A percentile compares a stretch with the other conserved stretches of the same genome.
phyloP scores from a whole-genome alignment of 2,797 vertebrate species.

The Pangasius macronema region DNA sequence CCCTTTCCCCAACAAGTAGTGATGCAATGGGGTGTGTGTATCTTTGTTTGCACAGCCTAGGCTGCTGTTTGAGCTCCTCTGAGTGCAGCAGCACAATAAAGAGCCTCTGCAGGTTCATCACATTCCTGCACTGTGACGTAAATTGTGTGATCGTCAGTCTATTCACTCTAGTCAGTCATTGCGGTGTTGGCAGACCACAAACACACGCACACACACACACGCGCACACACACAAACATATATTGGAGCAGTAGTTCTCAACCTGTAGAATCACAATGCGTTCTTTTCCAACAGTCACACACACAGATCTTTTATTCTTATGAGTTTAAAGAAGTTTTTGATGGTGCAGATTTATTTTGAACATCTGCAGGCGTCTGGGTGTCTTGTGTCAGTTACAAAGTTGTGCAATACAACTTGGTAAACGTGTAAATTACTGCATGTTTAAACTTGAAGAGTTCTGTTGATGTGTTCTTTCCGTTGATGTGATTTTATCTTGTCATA shows the following conservation, averaged over 20 bases:
- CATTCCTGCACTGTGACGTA: slow-evolving; percentile 73
- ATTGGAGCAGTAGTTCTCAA: background rate
- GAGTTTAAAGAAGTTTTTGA: background rate
- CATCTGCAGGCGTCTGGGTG: background rate
- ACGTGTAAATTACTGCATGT: background rate
- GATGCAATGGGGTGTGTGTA: background rate
- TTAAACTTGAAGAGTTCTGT: background rate
- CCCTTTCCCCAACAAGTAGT: background rate
- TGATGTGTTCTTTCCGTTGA: background rate
- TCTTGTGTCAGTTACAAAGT: background rate
- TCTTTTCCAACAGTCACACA: background rate
- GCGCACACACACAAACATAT: background rate
- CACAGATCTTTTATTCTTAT: background rate
- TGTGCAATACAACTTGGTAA: background rate
- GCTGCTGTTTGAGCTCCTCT: slow-evolving; percentile 15
- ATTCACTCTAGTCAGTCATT: slow-evolving; percentile 60
- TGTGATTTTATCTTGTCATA: background rate
- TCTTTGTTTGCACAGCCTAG: slow-evolving; percentile 29
- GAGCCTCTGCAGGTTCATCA: slow-evolving; percentile 73
- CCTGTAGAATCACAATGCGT: background rate
- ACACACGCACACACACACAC: background rate
- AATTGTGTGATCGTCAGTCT: slow-evolving; percentile 60
- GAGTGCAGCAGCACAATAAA: slow-evolving; percentile 16
- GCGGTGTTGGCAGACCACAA: background rate
- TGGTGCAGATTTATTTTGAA: background rate